Base-by-base conservation (phyloP, 2,888 invertebrate species). In the Lycia hirtaria region DNA sequence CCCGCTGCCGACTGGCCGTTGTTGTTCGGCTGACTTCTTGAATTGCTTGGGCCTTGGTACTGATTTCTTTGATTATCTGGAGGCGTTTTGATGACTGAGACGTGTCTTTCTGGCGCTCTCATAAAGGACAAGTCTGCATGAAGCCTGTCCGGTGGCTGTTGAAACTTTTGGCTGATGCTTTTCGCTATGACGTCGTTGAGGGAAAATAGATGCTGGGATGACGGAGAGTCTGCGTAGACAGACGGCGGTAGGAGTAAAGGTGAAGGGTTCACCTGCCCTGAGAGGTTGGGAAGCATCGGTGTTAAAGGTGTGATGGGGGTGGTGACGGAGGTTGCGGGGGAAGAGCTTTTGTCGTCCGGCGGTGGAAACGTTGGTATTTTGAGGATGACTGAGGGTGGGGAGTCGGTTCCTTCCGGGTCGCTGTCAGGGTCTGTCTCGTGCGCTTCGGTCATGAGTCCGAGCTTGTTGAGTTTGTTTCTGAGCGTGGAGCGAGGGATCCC, bases 401-500 rank as follows among this genome's bases (percentile, higher is more conserved):
- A 95, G 72, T 93, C 81, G 43, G 75, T 81, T 60, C 87, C 76
- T 28, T 90, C 91, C 3, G 77, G 75, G 52, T 90, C 91, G 67
- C 84, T 85, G 74, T 91, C 91, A 14, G 79, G 83, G 80, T 92
- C 95, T 83, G 83, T 94, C 76, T 96, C 95, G 69, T 95, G 93
- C 47, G 94, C 93, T 72, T 96, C 96, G 87, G 95, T 91, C 54
- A 94, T 93, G 76, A 96, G 92, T 47, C 89, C 90, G 60, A 83
- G 82, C 85, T 97, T 97, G 93, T 96, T 96, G 80, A 97, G 97
- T 92, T 99, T 99, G 93, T 98, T 99, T 63, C 99, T 94, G 47
- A 99, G 94, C 20, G 98, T 99, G 67, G 99, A 98, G 66, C 99
- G 94, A 5, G 99, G 99, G 81, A 99, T 98, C 73, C 98, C 98